These are phyloP conservation scores for Meteorus sp. DNA, from an alignment of 1,140 invertebrate genomes.

Conservation along the genomic window DNA sequence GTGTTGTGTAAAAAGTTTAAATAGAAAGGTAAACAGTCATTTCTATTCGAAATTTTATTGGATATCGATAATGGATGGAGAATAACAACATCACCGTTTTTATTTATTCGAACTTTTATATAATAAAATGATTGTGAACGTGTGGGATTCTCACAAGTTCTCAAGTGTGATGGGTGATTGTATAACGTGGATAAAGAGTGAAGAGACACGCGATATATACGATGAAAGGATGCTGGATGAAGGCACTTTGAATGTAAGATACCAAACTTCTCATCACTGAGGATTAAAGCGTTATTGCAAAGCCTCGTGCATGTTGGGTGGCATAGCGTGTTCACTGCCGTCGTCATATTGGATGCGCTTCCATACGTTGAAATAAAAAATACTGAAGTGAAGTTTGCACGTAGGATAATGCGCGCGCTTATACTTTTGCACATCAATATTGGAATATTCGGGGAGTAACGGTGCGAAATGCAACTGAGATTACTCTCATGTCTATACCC, in stretches of 20 bases:
- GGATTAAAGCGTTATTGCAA: conserved; percentile 33
- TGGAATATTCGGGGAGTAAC: conserved; percentile 26
- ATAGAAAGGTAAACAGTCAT: conserved; percentile 1
- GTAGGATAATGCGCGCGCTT: conserved; percentile 23
- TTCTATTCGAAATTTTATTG: no score
- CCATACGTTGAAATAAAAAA: conserved; percentile 25
- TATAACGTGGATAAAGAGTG: conserved; percentile 1
- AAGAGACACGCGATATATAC: conserved; percentile 9
- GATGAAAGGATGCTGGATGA: conserved; percentile 15
- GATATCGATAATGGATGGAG: no score
- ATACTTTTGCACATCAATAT: conserved; percentile 27
- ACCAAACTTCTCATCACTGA: conserved; percentile 28
- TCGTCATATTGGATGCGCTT: conserved; percentile 21
- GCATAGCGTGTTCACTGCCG: conserved; percentile 21
- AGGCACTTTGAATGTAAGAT: conserved; percentile 22
- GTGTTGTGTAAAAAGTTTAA: background rate
- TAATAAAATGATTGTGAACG: no score
- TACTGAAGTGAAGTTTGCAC: conserved; percentile 24
- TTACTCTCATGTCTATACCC: no score
- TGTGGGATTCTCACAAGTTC: no score
- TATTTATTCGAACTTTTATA: no score
- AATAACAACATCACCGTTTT: no score
- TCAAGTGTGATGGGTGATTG: no score
- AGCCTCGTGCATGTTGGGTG: conserved; percentile 16
- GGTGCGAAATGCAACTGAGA: background rate